Evolutionary conservation across 2,113 vertebrate species (phyloP), one percentile per base, ranked within the genome.

Genomic region (Rhinolophus sinicus): DNA sequence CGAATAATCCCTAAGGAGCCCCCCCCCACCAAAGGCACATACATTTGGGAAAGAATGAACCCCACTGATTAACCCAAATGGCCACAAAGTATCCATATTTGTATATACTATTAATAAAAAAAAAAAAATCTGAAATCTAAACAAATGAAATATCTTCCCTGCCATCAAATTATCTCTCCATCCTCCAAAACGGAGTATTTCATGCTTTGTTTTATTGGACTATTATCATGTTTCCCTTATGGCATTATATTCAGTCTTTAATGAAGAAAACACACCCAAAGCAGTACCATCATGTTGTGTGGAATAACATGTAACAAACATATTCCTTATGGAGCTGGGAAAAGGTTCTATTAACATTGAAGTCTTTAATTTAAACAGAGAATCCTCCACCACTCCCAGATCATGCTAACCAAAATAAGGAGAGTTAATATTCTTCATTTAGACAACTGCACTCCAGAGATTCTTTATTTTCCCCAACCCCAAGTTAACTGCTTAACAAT

Each of bases 1-100:
- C 72, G 84, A 76, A 19, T 84, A 76, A 93, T 82, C 72, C 26
- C 75, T 70, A 84, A 88, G 40, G 30, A 76, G 8, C 44, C 69
- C 54, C 13, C 14, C 60, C 60, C 26, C 60, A 4, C 4, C 28
- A 30, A 95, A 70, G 65, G 38, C 62, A 91, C 0, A 81, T 64
- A 95, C 83, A 62, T 72, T 67, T 60, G 28, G 70, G 14, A 92
- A 96, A 91, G 24, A 40, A 93, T 84, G 38, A 88, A 96, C n/a
- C 54, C 91, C 60, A 80, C 1, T 60, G 78, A 94, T 97, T 92
- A 95, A 93, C 33, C 22, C 88, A 75, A 96, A 22, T 30, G 95
- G n/a, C 26, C 70, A 97, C 97, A 96, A 97, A 97, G 65, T 97
- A 97, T 97, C 76, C 97, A 95, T 97, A 98, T 97, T 94, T 97